Evolutionary conservation across 2,888 invertebrate species (phyloP).

Genomic region (Sminthurides aquaticus): DNA sequence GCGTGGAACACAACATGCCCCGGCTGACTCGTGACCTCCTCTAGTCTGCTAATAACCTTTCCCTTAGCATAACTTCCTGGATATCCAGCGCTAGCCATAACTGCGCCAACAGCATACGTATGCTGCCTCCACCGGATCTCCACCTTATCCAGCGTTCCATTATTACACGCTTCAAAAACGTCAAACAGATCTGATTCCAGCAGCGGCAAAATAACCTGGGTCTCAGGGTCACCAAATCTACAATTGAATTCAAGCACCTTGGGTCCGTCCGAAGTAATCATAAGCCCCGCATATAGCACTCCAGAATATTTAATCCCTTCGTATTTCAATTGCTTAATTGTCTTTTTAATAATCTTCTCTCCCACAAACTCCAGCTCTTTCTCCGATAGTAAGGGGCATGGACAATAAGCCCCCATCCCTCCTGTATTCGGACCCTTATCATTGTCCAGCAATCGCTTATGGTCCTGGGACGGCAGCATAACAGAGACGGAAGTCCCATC

Average conservation of each 20-base stretch:
- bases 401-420: constrained; percentile 97
- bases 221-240: constrained; percentile 97
- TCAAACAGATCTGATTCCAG: constrained; percentile 72
- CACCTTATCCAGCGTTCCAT: constrained; percentile 56
- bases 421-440: constrained; percentile 93
- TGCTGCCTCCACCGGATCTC: constrained; percentile 63
- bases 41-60: constrained; percentile 66
- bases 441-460: constrained; percentile 80
- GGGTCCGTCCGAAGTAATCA: constrained; percentile 84
- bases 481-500: constrained; percentile 72
- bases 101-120: constrained; percentile 71
- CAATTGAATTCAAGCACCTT: constrained; percentile 95
- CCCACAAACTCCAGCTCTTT: constrained; percentile 59
- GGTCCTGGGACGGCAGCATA: constrained; percentile 92
- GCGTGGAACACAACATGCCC: constrained; percentile 73
- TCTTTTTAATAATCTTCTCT: constrained; percentile 65
- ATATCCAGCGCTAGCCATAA: constrained; percentile 89
- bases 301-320: constrained; percentile 61
- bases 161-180: constrained; percentile 67
- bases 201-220: constrained; percentile 85
- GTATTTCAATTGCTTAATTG: constrained; percentile 69
- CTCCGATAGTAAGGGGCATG: constrained; percentile 68
- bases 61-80: constrained; percentile 87
- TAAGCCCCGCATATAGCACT: constrained; percentile 90
- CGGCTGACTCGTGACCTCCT: constrained; percentile 51